A percentile compares a stretch with the other conserved stretches of the same genome.
Conservation (phyloP, 2,113 vertebrate genomes). For the Carlito syrichta region DNA sequence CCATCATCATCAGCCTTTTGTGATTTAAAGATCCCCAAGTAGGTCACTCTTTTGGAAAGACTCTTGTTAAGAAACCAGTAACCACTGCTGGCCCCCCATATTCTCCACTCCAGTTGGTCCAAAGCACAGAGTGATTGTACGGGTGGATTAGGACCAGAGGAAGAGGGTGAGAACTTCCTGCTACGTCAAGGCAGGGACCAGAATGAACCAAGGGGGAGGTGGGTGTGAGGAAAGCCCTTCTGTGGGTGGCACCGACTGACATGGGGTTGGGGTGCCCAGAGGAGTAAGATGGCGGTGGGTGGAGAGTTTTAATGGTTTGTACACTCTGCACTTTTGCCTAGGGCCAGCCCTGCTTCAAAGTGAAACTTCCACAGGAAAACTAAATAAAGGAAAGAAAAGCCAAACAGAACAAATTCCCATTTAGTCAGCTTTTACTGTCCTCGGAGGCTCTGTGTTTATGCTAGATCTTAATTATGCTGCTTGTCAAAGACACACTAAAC, state of each 20-base stretch:
- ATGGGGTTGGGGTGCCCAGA: rapidly evolving
- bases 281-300: rapidly evolving
- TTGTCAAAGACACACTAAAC: slow-evolving; percentile 38
- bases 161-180: background rate
- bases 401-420: slow-evolving; percentile 61
- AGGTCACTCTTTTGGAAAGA: background rate
- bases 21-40: background rate
- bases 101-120: rapidly evolving
- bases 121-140: rapidly evolving
- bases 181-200: background rate
- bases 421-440: slow-evolving; percentile 69
- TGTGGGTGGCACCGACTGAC: no score
- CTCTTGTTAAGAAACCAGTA: background rate
- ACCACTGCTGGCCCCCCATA: background rate
- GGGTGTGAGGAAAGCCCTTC: rapidly evolving
- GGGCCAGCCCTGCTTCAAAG: slow-evolving; percentile 59
- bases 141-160: background rate
- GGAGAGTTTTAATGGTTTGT: rapidly evolving
- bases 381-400: slow-evolving; percentile 55
- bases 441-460: slow-evolving; percentile 66
- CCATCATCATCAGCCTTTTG: background rate
- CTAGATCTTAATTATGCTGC: slow-evolving; percentile 44
- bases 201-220: background rate
- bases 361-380: slow-evolving; percentile 61
- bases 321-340: background rate